Conservation (phyloP, 2,797 vertebrate species). For the Manis crassicaudata region DNA sequence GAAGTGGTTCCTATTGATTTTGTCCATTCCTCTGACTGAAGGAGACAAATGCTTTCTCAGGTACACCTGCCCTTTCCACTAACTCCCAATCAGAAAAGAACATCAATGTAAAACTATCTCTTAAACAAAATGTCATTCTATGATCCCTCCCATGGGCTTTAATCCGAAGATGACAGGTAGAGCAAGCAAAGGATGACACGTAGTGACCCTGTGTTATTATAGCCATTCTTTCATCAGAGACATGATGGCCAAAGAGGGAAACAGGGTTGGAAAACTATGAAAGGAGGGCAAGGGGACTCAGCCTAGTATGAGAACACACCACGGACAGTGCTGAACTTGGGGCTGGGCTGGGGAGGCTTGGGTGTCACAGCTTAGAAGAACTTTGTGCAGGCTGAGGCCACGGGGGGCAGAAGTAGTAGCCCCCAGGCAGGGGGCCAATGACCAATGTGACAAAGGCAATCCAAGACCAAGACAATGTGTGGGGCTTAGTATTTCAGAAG, state of each 20-base stretch:
- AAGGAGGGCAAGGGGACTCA: neutral
- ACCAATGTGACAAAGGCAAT: neutral
- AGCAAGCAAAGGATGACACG: neutral
- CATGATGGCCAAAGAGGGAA: neutral
- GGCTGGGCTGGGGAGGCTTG: neutral
- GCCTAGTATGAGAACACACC: neutral
- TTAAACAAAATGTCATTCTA: neutral
- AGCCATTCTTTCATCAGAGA: neutral
- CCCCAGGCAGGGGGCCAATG: no score
- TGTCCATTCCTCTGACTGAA: neutral
- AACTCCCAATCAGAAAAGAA: neutral
- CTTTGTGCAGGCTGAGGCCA: neutral
- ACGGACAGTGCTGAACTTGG: accelerated
- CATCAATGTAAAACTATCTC: neutral
- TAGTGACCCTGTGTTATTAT: accelerated
- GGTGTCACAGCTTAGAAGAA: neutral
- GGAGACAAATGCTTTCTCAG: neutral
- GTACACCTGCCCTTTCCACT: neutral
- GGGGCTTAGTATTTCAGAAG: neutral
- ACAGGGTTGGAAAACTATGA: neutral
- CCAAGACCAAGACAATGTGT: neutral
- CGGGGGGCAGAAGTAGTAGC: neutral
- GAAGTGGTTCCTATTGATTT: neutral
- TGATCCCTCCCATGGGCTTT: neutral
- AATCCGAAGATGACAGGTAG: neutral